Base-by-base conservation (phyloP, 37 sponge, comb jelly and placozoan genomes). In the Haliclona indistincta region DNA sequence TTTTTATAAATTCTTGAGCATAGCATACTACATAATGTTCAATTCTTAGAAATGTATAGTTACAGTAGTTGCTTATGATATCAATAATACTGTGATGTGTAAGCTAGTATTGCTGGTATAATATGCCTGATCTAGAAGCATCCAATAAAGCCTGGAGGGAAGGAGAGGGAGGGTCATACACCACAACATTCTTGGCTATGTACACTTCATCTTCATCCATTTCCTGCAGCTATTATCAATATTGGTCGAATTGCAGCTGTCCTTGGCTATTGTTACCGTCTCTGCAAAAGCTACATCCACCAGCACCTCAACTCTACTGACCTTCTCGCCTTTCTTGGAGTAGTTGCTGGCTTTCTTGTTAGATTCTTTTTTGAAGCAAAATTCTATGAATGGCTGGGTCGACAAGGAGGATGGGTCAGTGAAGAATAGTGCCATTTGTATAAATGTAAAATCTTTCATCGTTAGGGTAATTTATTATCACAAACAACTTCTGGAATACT, bases 351-450 rank as follows among this genome's bases (percentile, higher is more conserved):
- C 33, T 85, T 79, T 79, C 86, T 85, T 33, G 67, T 85, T 65
- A 78, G 71, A 45, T 73, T 78, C 44, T 44, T 85, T 60, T 4
- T 85, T 28, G 53, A 78, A 30, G 86, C 79, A 38, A 85, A 67
- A 55, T 78, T 85, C 49, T 85, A 85, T 29, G 74, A 85, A 34
- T 78, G 79, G 86, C 73, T 85, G 28, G 42, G 54, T 6, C 65
- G 55, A 22, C 63, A 45, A 38, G 86, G 86, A 56, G 86, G 86
- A 36, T 85, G 86, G 86, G 86, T 85, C 55, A 78, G 86, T 68
- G 3, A 20, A 28, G 35, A n/a, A 22, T 2, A 55, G n/a, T n/a
- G n/a, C n/a, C n/a, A n/a, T 8, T 7, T 58, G 6, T n/a, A 20
- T 58, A 11, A 7, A 58, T 58, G 7, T n/a, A 58, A 47, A 17